Conservation (phyloP, 2,888 invertebrate genomes). For the Diaperis boleti region DNA sequence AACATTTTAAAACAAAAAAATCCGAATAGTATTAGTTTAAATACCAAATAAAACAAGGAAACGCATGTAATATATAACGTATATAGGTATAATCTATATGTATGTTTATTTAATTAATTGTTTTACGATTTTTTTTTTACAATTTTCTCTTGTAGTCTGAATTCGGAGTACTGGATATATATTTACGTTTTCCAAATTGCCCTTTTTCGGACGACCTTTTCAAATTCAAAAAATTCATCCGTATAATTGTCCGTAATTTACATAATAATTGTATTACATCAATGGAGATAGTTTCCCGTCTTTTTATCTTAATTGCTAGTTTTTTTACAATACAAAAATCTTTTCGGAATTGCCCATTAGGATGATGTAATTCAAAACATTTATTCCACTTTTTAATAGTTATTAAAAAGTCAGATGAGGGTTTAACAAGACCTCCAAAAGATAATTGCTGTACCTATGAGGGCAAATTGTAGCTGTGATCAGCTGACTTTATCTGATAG, state of each 20-base stretch:
- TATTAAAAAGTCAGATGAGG: background rate
- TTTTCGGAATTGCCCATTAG: background rate
- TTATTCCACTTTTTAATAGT: slow-evolving; percentile 8
- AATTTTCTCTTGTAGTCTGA: too few species aligned
- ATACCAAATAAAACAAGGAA: too few species aligned
- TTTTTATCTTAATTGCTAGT: background rate
- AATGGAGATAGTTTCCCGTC: background rate
- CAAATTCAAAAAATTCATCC: background rate
- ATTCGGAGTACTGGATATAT: too few species aligned
- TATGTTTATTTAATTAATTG: too few species aligned
- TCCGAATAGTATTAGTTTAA: too few species aligned
- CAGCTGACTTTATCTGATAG: background rate
- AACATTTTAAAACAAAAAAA: too few species aligned
- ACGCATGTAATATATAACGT: too few species aligned
- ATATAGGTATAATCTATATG: too few species aligned
- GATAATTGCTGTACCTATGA: slow-evolving; percentile 14
- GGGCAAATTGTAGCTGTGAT: background rate
- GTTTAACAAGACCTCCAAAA: slow-evolving; percentile 12
- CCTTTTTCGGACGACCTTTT: too few species aligned
- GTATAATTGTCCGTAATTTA: background rate
- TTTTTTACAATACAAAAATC: background rate
- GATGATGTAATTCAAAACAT: slow-evolving; percentile 12
- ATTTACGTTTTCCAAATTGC: too few species aligned
- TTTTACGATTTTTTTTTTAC: too few species aligned
- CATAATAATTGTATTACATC: background rate